Percentiles rank a stretch among this genome's conserved stretches.
These are phyloP conservation scores for Eustalomyia histrio DNA, from an alignment of 2,888 invertebrate genomes.

Conservation along the genomic window DNA sequence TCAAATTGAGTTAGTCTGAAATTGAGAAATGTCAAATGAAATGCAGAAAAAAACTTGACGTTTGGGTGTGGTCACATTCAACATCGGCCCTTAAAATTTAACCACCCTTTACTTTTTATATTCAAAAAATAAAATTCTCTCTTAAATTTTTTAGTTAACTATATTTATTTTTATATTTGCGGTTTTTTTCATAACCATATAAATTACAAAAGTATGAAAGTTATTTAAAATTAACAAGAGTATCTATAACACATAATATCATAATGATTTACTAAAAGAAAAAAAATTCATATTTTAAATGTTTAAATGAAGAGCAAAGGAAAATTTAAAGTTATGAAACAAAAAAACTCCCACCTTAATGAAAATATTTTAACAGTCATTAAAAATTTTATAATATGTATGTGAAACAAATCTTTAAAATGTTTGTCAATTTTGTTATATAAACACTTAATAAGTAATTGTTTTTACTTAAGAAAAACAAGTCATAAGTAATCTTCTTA, in stretches of 20 bases:
- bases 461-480: background rate
- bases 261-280: background rate
- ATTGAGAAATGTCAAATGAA: too few species aligned
- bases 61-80: too few species aligned
- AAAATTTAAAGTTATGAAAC: background rate
- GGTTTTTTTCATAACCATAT: background rate
- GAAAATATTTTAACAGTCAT: background rate
- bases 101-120: too few species aligned
- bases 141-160: background rate
- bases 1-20: too few species aligned
- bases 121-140: background rate
- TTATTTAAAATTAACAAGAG: background rate
- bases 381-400: background rate
- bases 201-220: background rate
- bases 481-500: background rate
- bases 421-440: background rate
- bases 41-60: too few species aligned
- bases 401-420: background rate
- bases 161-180: background rate
- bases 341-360: background rate
- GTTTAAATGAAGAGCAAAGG: background rate
- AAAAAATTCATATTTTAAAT: background rate
- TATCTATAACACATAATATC: background rate
- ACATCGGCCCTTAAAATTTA: too few species aligned
- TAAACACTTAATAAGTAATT: background rate